Evolutionary conservation across 2,797 vertebrate genomes (phyloP), one percentile per base, ranked within the genome.

Genomic region (Microhierax caerulescens): DNA sequence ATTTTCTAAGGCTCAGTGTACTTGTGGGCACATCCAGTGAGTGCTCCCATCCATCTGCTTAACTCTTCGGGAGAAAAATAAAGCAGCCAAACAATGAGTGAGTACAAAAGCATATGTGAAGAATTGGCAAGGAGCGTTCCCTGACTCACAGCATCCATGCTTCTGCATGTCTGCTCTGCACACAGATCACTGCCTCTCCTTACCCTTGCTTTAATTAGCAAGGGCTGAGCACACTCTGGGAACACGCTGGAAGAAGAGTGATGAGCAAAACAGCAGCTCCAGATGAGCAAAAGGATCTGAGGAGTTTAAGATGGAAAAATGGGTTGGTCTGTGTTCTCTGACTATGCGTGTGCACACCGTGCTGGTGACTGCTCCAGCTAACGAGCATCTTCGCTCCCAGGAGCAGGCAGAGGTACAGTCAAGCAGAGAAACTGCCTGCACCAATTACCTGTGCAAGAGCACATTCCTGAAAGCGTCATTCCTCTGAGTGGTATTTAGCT

Each of bases 191-290:
- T 69, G 91, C 94, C 76, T 88, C 92, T 93, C 95, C 77, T 65
- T 76, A 48, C 92, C 60, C 86, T 63, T 21, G 61, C 92, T 88
- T 95, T 92, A 97, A 97, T 97, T 97, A 97, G 94, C 18, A 19
- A 61, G 15, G 92, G 88, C 95, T 90, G 93, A 97, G 91, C 80
- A 75, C 76, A 32, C 93, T 53, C 97, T 96, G 95, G 97, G 95
- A 97, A 97, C 39, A 3, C 0, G 3, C 74, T 97, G 94, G 36
- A 90, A 87, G 68, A 54, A 88, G 25, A 77, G 47, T 96, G 94
- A 97, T 97, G 96, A 92, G 81, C 96, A 96, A 97, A 97, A 97
- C 96, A 97, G 96, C 95, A 94, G 93, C 94, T 94, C 90, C 94
- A 95, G 92, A 95, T 88, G 93, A 93, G 89, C 13, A 1, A 93